These are phyloP conservation scores for Schizothorax lantsangensis DNA, from an alignment of 2,797 vertebrate species.

Conservation along the genomic window DNA sequence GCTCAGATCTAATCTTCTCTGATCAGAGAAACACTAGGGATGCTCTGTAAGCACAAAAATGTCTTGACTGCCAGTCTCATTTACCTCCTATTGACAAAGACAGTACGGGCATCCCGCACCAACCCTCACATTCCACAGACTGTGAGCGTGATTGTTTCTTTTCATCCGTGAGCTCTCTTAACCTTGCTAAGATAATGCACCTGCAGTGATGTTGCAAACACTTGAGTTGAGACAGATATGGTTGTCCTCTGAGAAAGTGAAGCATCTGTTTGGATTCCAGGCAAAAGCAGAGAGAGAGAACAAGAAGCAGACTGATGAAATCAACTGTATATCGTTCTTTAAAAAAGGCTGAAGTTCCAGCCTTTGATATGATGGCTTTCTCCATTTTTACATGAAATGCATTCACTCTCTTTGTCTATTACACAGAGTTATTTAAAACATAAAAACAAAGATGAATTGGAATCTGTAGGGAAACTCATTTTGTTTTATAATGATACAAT, in stretches of 20 bases:
- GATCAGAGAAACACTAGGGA: constrained; percentile 36
- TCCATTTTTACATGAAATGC: constrained; percentile 11
- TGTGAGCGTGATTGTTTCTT: constrained; percentile 62
- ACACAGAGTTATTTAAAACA: neutral
- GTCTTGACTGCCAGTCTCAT: constrained; percentile 48
- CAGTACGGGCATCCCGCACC: constrained; percentile 47
- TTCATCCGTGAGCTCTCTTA: constrained; percentile 48
- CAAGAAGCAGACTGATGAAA: constrained; percentile 17
- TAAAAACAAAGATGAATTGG: neutral
- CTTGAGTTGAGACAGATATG: constrained; percentile 57
- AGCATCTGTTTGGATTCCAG: constrained; percentile 56
- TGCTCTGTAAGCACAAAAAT: constrained; percentile 49
- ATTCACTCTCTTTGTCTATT: neutral
- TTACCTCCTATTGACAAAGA: constrained; percentile 42
- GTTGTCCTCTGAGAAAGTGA: constrained; percentile 54
- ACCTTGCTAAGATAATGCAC: constrained; percentile 66
- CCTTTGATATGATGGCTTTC: neutral
- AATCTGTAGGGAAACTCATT: neutral
- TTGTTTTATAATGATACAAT: neutral
- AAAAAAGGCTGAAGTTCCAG: neutral
- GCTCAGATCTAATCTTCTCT: constrained; percentile 38
- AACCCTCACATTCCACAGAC: constrained; percentile 54
- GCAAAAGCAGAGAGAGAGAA: constrained; percentile 40
- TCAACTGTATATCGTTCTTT: neutral
- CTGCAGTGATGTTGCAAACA: constrained; percentile 68